Base-by-base conservation (phyloP, 1,140 invertebrate genomes). In the Galendromus occidentalis region DNA sequence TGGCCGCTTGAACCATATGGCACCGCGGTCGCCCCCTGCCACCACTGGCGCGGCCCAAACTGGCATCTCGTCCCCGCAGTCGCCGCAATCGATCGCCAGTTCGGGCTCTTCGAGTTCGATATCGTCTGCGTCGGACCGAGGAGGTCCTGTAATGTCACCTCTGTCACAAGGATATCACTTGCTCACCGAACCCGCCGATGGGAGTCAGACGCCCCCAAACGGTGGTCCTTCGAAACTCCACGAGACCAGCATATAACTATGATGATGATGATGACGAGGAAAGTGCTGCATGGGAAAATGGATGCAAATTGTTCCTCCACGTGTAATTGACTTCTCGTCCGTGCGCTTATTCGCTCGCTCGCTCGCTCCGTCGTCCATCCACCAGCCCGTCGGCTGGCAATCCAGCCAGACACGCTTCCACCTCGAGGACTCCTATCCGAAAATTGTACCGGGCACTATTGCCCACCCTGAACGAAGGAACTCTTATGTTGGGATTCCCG, bases 181-280 rank as follows among this genome's bases (percentile, higher is more conserved):
- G 25, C 63, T 72, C 18, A 64, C 66, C 9, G 71, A 72, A 59
- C 64, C 67, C 9, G 17, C 51, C 51, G 33, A 59, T 33, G 51
- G 22, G 25, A 59, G 51, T 25, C 51, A 59, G 20, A 59, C 51
- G 14, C 51, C 51, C 17, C 51, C 51, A 14, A 59, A 59, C 51
- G 51, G 51, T 6, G 51, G 51, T 6, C 25, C 51, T 9, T 68
- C 64, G 64, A 71, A 69, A 67, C 66, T 70, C 33, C 70, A 72
- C 64, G 71, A 72, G 63, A 72, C 71, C 30, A 71, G 70, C 64
- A 72, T 72, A 39, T 72, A 67, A 71, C 12, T 20, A 18, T 42
- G 64, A 51, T 55, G 44, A 18, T 59, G 51, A 59, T 59, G 25
- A 59, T 33, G 33, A 4, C 45, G 18, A 47, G 7, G 28, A 25